Evolutionary conservation across 2,113 vertebrate genomes (phyloP).

Genomic region (Rhinopithecus roxellana): DNA sequence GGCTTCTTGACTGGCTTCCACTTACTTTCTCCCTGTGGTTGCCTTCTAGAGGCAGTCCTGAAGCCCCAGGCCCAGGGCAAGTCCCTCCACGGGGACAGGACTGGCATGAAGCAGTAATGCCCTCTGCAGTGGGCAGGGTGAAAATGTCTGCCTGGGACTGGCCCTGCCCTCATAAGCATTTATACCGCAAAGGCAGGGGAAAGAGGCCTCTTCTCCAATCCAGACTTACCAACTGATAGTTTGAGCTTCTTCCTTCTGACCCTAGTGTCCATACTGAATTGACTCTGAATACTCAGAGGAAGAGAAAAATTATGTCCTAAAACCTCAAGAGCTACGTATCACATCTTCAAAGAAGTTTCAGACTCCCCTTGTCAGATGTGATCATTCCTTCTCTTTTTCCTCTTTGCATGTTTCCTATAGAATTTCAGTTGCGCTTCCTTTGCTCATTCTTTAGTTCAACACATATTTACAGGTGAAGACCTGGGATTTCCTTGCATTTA

Average conservation of each 20-base stretch:
- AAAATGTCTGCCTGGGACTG: neutral
- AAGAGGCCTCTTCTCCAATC: neutral
- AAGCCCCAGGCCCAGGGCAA: fast-evolving
- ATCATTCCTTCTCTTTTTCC: no score
- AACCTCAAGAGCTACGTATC: neutral
- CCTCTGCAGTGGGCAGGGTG: no score
- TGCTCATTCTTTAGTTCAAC: neutral
- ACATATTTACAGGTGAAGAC: neutral
- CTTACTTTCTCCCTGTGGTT: neutral
- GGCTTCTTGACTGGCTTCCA: neutral
- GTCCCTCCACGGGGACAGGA: fast-evolving
- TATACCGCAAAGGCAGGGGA: neutral
- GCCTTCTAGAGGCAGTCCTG: neutral
- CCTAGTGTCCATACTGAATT: neutral
- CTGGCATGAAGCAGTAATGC: no score
- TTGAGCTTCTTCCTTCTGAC: neutral
- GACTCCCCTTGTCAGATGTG: neutral
- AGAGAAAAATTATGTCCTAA: neutral
- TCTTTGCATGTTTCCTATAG: fast-evolving
- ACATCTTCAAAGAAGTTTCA: neutral
- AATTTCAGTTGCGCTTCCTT: neutral
- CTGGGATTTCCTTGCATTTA: neutral
- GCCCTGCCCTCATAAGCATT: no score
- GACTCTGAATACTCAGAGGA: neutral
- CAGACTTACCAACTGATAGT: neutral